Base-by-base conservation (phyloP, 2,888 invertebrate species). In the Campoplex nolae region DNA sequence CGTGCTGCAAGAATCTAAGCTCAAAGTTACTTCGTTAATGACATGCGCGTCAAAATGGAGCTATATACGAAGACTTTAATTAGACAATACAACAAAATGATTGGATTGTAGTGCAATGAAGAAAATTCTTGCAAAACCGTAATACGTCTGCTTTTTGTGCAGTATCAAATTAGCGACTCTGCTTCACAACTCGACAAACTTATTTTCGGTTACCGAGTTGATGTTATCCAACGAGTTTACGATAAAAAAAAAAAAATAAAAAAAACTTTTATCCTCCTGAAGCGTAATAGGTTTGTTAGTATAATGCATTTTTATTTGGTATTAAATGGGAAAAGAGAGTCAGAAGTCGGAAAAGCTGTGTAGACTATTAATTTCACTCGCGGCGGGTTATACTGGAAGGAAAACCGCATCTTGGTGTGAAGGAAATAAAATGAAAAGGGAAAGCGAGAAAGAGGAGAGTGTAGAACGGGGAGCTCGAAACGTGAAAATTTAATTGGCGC, bases 401-500 rank as follows among this genome's bases (percentile, higher is more conserved):
- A 18, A 68, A 68, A 54, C 28, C 67, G 42, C 32, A 48, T 35
- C 6, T 51, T 8, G 16, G 23, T 23, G 23, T 35, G 28, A 38
- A 23, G 68, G 38, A 42, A 67, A 58, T 16, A 7, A 38, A 51
- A n/a, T 23, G 62, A n/a, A 58, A 42, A 74, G 7, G 7, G 42
- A 18, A n/a, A 67, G 58, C 23, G 54, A 28, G 54, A 65, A 23
- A 75, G 77, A 42, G 67, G 38, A 42, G 13, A 38, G 23, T 23
- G 23, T 11, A 23, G 67, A 8, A 42, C 38, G 67, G n/a, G 67
- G 48, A 70, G 28, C 13, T 32, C 18, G 48, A 35, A 67, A 67
- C 42, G 86, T 67, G 65, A 71, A 84, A 87, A 87, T 87, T 87
- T 84, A 87, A 87, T 87, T 87, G 87, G 87, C 84, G 82, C 82